These are phyloP conservation scores for Acromyrmex echinatior DNA, from an alignment of 1,140 invertebrate species.

Conservation along the genomic window DNA sequence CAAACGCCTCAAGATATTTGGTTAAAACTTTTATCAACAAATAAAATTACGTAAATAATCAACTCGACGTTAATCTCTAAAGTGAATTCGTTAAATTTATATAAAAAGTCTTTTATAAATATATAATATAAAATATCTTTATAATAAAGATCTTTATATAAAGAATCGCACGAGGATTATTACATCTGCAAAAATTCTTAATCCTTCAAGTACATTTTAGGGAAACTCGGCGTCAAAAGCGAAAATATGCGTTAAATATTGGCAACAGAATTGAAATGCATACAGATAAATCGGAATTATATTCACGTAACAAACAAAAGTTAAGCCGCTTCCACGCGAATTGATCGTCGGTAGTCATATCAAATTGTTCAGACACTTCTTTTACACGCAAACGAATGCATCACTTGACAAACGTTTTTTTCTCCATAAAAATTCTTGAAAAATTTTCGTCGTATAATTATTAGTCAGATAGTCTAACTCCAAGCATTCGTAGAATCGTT, in stretches of 20 bases:
- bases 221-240: neutral
- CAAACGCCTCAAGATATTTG: neutral
- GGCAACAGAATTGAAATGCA: neutral
- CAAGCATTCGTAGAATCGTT: neutral
- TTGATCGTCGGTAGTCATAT: slow-evolving; percentile 9
- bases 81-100: neutral
- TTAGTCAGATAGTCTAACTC: neutral
- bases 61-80: neutral
- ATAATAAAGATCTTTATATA: neutral
- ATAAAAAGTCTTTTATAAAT: too few relatives aligned
- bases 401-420: neutral
- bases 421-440: neutral
- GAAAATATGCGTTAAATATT: slow-evolving; percentile 12
- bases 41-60: slow-evolving; percentile 18
- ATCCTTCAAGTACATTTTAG: neutral
- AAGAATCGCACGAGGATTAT: neutral
- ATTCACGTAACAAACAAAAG: neutral
- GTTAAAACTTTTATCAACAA: neutral
- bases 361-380: neutral
- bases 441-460: neutral
- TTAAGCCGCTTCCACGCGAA: slow-evolving; percentile 2
- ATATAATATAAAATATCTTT: too few relatives aligned
- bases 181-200: neutral
- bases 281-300: neutral
- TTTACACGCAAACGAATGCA: neutral